Evolutionary conservation across 2,888 invertebrate genomes (phyloP).

Genomic region (Melinopterus prodromus): DNA sequence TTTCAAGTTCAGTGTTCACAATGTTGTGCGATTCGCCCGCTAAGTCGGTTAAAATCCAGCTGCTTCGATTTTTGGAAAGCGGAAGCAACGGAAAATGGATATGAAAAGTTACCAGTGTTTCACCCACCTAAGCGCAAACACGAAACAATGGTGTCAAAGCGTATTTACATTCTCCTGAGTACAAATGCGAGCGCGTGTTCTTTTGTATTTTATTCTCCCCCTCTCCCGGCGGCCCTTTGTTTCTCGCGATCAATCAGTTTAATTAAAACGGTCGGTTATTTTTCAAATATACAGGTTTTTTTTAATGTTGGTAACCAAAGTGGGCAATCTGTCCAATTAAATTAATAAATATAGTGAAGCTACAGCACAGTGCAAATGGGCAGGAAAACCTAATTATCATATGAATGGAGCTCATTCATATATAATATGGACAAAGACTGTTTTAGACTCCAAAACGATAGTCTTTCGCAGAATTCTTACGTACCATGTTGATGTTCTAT

Average conservation of each 20-base stretch:
- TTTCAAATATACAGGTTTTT: neutral
- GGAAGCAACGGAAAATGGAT: neutral
- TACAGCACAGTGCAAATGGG: too few species aligned
- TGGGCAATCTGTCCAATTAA: neutral
- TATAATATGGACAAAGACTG: too few species aligned
- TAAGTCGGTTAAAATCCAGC: neutral
- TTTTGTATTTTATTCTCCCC: neutral
- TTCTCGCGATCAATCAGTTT: neutral
- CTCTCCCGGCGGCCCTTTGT: neutral
- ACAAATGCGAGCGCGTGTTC: neutral
- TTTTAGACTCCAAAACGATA: too few species aligned
- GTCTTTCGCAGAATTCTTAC: too few species aligned
- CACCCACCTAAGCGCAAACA: neutral
- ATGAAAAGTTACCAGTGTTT: neutral
- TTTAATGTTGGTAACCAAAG: neutral
- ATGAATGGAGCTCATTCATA: too few species aligned
- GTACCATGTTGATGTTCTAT: too few species aligned
- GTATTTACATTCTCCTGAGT: neutral
- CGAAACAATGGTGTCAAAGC: neutral
- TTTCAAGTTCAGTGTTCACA: neutral
- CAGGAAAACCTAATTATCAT: too few species aligned
- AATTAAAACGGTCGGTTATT: neutral
- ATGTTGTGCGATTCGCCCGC: neutral
- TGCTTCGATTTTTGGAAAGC: neutral
- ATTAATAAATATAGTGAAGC: neutral